phyloP scores from a whole-genome alignment of 2,888 invertebrate species.

The Drosophila melanocephala region DNA sequence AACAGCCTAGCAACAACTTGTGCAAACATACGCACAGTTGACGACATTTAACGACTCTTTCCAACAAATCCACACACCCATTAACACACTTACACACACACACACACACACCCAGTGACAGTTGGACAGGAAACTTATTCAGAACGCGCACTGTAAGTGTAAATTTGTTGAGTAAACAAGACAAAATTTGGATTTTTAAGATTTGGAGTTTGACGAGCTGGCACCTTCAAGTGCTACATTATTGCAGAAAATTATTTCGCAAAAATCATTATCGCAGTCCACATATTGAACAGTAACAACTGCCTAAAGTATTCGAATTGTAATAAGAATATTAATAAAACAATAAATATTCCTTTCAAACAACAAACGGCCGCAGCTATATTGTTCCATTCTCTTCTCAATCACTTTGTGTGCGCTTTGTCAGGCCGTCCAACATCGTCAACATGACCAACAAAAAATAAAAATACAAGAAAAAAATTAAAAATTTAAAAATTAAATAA shows the following conservation, averaged over 20 bases:
- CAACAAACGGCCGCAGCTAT: constrained; percentile 53
- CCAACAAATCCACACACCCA: constrained; percentile 15
- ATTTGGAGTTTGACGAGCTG: constrained; percentile 64
- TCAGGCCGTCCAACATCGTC: constrained; percentile 49
- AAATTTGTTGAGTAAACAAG: constrained; percentile 67
- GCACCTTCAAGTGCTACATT: constrained; percentile 35
- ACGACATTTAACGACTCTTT: constrained; percentile 42
- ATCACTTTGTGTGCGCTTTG: constrained; percentile 52
- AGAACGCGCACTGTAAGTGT: constrained; percentile 72
- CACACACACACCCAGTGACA: constrained; percentile 8
- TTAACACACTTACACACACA: constrained; percentile 4
- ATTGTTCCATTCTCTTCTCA: constrained; percentile 33
- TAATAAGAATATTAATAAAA: constrained; percentile 41
- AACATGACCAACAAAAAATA: constrained; percentile 46
- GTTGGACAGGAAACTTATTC: constrained; percentile 45
- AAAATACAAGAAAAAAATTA: constrained; percentile 6
- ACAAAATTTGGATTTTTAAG: constrained; percentile 32
- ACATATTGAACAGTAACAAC: constrained; percentile 15
- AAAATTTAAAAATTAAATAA: constrained; percentile 20
- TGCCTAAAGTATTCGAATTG: constrained; percentile 27
- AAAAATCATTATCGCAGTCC: constrained; percentile 36
- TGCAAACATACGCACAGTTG: constrained; percentile 52
- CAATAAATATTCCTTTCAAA: constrained; percentile 54
- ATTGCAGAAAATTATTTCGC: constrained; percentile 60
- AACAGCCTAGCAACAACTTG: constrained; percentile 25